These are phyloP conservation scores for Phenacoccus solenopsis DNA, from an alignment of 1,140 invertebrate species.

Conservation along the genomic window DNA sequence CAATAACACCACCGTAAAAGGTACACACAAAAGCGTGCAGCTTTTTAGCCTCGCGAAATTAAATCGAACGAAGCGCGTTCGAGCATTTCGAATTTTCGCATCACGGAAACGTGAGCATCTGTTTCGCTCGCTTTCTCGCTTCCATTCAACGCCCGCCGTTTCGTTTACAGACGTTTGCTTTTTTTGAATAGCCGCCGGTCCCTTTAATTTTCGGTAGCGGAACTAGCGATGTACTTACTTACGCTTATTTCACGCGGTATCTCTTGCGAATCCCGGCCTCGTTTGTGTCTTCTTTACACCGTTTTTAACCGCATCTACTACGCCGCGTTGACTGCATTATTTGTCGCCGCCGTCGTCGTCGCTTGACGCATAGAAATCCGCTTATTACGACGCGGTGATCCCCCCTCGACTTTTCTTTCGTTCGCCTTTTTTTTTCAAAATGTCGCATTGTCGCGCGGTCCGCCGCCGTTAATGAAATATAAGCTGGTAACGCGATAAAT, in stretches of 20 bases:
- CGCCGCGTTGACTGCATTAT: slow-evolving; percentile 7
- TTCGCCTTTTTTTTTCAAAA: background rate
- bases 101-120: slow-evolving; percentile 10
- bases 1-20: background rate
- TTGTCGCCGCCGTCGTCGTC: too few species aligned
- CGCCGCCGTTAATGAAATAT: background rate
- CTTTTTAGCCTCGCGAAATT: background rate
- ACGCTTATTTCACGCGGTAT: background rate
- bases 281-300: background rate
- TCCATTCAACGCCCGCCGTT: slow-evolving; percentile 10
- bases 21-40: background rate
- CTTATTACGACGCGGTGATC: slow-evolving; percentile 4
- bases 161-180: slow-evolving; percentile 12
- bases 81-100: slow-evolving; percentile 10
- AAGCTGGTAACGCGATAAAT: background rate
- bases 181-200: slow-evolving; percentile 10
- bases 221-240: background rate
- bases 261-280: background rate
- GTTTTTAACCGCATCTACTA: slow-evolving; percentile 5
- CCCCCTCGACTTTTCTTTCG: too few species aligned
- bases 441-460: background rate
- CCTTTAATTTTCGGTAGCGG: slow-evolving; percentile 8
- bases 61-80: slow-evolving; percentile 4
- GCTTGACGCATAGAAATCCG: slow-evolving; percentile 12
- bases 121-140: slow-evolving; percentile 12